Conservation (phyloP, 2,797 vertebrate species). For the Danio jaintianensis region DNA sequence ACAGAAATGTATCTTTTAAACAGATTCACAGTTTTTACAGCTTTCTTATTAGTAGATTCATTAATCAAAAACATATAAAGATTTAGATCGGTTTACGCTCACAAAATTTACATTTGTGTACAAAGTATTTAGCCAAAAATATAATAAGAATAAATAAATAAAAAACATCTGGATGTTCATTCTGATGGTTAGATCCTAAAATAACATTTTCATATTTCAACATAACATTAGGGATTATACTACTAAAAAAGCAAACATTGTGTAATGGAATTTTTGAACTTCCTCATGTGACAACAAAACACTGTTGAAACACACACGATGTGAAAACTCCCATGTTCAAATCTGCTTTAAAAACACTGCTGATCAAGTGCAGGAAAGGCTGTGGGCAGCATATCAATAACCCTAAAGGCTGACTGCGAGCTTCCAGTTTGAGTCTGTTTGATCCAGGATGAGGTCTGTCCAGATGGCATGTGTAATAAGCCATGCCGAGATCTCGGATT, state of each 20-base stretch:
- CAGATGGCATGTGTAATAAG: conserved; percentile 33
- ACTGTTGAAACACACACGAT: neutral
- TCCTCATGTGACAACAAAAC: neutral
- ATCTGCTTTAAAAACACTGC: conserved; percentile 6
- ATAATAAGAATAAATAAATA: too few species aligned
- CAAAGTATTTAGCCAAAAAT: too few species aligned
- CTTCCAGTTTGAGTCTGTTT: conserved; percentile 36
- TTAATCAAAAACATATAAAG: too few species aligned
- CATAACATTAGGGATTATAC: too few species aligned
- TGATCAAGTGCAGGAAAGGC: conserved; percentile 10
- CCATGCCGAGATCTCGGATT: conserved; percentile 25
- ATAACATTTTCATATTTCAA: too few species aligned
- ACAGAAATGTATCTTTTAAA: too few species aligned
- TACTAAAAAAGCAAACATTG: neutral
- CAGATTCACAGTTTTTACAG: too few species aligned
- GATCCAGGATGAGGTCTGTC: conserved; percentile 17
- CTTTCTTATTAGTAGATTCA: too few species aligned
- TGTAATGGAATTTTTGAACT: neutral
- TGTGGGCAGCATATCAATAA: conserved; percentile 21
- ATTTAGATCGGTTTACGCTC: too few species aligned
- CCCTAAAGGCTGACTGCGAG: conserved; percentile 1
- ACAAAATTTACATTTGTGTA: too few species aligned
- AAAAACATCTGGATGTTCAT: too few species aligned
- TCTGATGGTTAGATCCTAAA: too few species aligned
- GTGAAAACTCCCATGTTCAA: neutral